These are phyloP conservation scores for Coryphaenoides rupestris DNA, from an alignment of 2,113 vertebrate genomes.

Conservation along the genomic window DNA sequence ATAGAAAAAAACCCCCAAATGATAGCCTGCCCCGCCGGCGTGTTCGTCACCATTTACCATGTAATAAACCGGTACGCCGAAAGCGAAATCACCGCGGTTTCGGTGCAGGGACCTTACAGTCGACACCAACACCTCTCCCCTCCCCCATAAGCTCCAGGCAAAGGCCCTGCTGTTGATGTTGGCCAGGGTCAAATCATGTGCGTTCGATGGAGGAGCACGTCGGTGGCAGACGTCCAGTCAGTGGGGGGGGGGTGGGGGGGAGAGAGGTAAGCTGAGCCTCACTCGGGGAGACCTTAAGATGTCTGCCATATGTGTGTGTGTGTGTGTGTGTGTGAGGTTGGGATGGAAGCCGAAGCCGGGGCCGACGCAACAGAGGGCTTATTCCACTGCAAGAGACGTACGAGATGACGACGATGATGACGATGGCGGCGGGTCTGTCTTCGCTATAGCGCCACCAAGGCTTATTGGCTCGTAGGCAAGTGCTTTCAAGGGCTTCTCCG, in stretches of 20 bases:
- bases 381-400: too few relatives aligned
- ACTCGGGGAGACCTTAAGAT: not conserved
- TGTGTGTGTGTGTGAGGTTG: not conserved
- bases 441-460: not conserved
- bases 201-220: not conserved
- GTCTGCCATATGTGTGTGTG: not conserved
- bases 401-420: too few relatives aligned
- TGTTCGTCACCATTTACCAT: conserved; percentile 1
- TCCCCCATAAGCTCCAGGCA: not conserved
- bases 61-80: conserved; percentile 6
- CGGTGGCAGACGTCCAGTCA: conserved; percentile 14
- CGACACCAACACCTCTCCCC: too few relatives aligned
- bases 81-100: not conserved
- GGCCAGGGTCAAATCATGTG: conserved; percentile 27
- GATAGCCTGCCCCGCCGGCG: not conserved
- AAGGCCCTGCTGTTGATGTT: conserved; percentile 22
- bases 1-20: conserved; percentile 4
- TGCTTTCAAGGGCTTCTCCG: too few relatives aligned
- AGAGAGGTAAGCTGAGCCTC: conserved; percentile 17
- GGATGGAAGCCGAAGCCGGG: not conserved
- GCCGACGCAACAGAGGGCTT: too few relatives aligned
- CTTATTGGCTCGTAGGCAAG: too few relatives aligned
- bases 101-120: too few relatives aligned
- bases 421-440: too few relatives aligned
- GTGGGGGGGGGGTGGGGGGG: too few relatives aligned